Percentiles rank a stretch among this genome's conserved stretches.
Conservation (phyloP, 2,113 vertebrate genomes). For the western clawed frog (Xenopus tropicalis) region UCB_Xtro_10.0 CM004448.2:44760501-44761000, state of each 20-base stretch:
- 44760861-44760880: slow-evolving; percentile 82
- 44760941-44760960: slow-evolving; percentile 60
- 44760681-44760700: slow-evolving; percentile 62
- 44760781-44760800: slow-evolving; percentile 76
- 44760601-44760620: slow-evolving; percentile 40
- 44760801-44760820: slow-evolving; percentile 70
- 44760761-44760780: slow-evolving; percentile 73
- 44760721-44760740: slow-evolving; percentile 75
- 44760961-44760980: slow-evolving; percentile 58
- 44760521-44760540: slow-evolving; percentile 27
- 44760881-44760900: slow-evolving; percentile 81
- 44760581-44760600: slow-evolving; percentile 12
- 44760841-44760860: slow-evolving; percentile 80
- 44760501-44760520: slow-evolving; percentile 35
- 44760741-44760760: slow-evolving; percentile 83
- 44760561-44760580: slow-evolving; percentile 4
- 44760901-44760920: slow-evolving; percentile 79
- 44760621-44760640: slow-evolving; percentile 28
- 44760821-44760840: slow-evolving; percentile 68
- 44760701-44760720: slow-evolving; percentile 70
- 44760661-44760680: slow-evolving; percentile 58
- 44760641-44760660: slow-evolving; percentile 47
- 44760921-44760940: slow-evolving; percentile 78
- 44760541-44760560: slow-evolving; percentile 11
- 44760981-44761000: slow-evolving; percentile 11